A percentile compares a stretch with the other conserved stretches of the same genome.
These are phyloP conservation scores for Triplophysa rosa DNA, from an alignment of 2,113 vertebrate genomes.

Conservation along the genomic window DNA sequence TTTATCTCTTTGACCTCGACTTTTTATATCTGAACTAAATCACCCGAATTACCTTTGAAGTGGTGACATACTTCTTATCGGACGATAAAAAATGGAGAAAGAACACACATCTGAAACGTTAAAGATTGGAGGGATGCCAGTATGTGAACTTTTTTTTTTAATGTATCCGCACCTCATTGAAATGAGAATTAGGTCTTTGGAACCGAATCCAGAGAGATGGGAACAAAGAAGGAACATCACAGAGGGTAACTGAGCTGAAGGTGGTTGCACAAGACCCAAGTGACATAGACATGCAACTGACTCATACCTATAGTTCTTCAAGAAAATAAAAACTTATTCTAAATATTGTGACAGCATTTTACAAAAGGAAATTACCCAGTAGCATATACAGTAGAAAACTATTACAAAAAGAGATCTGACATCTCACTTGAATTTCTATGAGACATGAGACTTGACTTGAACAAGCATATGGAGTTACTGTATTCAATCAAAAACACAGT, in stretches of 20 bases:
- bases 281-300: too few species aligned
- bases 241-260: background rate
- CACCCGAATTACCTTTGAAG: slow-evolving; percentile 17
- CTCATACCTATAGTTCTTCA: too few species aligned
- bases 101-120: slow-evolving; percentile 13
- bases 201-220: slow-evolving; percentile 7
- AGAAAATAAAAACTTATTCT: too few species aligned
- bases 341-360: too few species aligned
- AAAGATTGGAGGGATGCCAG: slow-evolving; percentile 21
- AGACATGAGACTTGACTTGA: too few species aligned
- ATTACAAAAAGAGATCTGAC: too few species aligned
- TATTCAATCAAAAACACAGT: too few species aligned
- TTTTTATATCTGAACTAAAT: slow-evolving; percentile 28
- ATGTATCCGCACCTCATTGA: slow-evolving; percentile 24
- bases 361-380: too few species aligned
- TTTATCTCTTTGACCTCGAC: background rate
- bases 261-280: background rate
- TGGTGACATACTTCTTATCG: slow-evolving; percentile 31
- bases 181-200: slow-evolving; percentile 14
- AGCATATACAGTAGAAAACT: too few species aligned
- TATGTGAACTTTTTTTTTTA: background rate
- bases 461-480: too few species aligned
- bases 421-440: too few species aligned
- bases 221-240: slow-evolving; percentile 4
- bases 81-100: slow-evolving; percentile 10